Conservation (phyloP, 2,888 invertebrate genomes). For the Tortricodes alternella region DNA sequence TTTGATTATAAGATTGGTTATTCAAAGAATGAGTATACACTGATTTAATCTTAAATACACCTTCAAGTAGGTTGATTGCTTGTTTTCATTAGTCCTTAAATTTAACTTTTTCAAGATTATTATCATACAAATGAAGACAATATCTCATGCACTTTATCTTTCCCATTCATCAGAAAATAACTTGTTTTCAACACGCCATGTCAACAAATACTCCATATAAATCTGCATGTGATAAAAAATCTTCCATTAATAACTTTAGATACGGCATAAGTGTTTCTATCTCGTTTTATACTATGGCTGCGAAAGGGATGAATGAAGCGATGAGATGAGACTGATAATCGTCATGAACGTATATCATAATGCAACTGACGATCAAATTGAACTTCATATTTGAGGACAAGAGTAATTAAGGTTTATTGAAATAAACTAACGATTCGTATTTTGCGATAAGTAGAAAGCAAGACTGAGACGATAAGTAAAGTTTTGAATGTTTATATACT, state of each 20-base stretch:
- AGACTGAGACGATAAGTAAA: no score
- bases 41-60: not conserved
- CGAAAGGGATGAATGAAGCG: constrained; percentile 1
- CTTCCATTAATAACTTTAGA: constrained; percentile 1
- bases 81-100: constrained; percentile 20
- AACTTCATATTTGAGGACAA: constrained; percentile 12
- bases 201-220: constrained; percentile 7
- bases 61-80: constrained; percentile 2
- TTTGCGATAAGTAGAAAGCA: no score
- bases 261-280: not conserved
- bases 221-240: constrained; percentile 12
- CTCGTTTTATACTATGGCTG: not conserved
- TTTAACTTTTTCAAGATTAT: constrained; percentile 6
- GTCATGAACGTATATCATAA: constrained; percentile 6
- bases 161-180: constrained; percentile 17
- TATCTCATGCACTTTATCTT: not conserved
- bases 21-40: no score
- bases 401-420: constrained; percentile 21
- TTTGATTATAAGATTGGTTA: no score
- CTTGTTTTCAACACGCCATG: constrained; percentile 22
- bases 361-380: constrained; percentile 8
- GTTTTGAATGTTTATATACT: not conserved
- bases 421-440: not conserved
- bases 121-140: constrained; percentile 19
- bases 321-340: not conserved